Percentiles rank a stretch among this genome's conserved stretches.
Evolutionary conservation across 2,113 vertebrate species (phyloP).

Genomic region (Ailurus styani): DNA sequence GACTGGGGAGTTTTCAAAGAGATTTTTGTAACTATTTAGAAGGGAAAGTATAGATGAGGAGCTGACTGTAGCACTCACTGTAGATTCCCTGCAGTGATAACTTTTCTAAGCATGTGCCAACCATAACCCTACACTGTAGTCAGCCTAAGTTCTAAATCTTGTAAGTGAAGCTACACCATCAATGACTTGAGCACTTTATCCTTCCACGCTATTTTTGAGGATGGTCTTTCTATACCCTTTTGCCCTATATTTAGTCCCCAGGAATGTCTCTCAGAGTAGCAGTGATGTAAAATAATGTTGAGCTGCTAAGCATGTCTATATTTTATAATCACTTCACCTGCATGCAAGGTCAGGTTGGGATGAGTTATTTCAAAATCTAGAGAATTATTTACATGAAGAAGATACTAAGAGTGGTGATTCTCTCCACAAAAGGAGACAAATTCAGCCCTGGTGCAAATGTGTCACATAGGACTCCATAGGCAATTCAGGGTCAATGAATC

Average conservation of each 20-base stretch:
- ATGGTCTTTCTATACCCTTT: neutral
- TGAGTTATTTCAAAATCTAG: neutral
- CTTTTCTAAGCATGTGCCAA: neutral
- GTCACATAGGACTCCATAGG: neutral
- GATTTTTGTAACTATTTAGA: neutral
- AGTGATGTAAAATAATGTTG: neutral
- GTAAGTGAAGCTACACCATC: neutral
- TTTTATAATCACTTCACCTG: neutral
- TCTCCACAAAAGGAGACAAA: neutral
- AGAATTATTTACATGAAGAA: neutral
- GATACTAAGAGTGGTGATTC: neutral
- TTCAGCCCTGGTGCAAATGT: neutral
- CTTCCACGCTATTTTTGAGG: neutral
- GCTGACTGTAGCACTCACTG: neutral
- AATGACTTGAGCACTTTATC: neutral
- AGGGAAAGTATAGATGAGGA: neutral
- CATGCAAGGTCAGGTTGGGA: neutral
- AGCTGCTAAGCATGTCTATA: neutral
- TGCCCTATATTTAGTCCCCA: neutral
- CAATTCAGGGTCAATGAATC: neutral
- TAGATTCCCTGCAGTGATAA: neutral
- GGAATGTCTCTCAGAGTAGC: neutral
- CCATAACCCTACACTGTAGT: neutral
- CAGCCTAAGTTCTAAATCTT: neutral
- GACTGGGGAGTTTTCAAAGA: neutral